phyloP scores from a whole-genome alignment of 2,797 vertebrate species.

The Scleropages formosus region DNA sequence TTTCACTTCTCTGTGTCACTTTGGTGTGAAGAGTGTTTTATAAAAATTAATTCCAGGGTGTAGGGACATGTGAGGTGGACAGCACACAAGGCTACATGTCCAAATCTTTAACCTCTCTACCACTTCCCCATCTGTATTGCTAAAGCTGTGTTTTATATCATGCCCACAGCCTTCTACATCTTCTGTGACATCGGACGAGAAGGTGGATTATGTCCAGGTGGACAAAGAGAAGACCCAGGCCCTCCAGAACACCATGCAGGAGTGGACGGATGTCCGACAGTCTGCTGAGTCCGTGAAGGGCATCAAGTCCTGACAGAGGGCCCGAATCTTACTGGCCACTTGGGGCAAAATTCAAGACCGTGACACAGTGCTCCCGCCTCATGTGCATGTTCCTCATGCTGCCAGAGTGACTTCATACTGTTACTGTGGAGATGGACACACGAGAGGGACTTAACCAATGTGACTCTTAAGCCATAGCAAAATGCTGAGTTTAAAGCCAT shows the following conservation, averaged over 20 bases:
- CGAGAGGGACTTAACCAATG: background rate
- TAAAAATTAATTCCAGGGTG: no score
- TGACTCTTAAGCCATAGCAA: background rate
- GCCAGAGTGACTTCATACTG: background rate
- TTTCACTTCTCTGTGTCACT: no score
- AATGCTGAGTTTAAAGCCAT: background rate
- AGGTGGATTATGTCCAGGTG: conserved; percentile 97
- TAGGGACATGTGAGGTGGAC: no score
- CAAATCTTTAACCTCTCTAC: no score
- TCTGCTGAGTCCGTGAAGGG: conserved; percentile 87
- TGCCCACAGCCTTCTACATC: conserved; percentile 87
- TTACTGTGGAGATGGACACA: background rate
- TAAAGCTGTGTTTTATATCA: conserved; percentile 32
- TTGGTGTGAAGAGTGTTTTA: no score
- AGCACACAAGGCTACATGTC: no score
- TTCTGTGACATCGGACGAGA: conserved; percentile 90
- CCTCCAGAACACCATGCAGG: conserved; percentile 96
- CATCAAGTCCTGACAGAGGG: conserved; percentile 74
- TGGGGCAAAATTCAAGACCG: background rate
- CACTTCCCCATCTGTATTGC: background rate
- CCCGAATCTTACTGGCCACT: conserved; percentile 35
- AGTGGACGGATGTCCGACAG: conserved; percentile 97
- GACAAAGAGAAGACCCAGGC: conserved; percentile 98
- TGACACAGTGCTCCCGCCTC: background rate
- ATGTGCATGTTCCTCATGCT: background rate